phyloP scores from a whole-genome alignment of 2,888 invertebrate genomes.

The Emmelina monodactyla region DNA sequence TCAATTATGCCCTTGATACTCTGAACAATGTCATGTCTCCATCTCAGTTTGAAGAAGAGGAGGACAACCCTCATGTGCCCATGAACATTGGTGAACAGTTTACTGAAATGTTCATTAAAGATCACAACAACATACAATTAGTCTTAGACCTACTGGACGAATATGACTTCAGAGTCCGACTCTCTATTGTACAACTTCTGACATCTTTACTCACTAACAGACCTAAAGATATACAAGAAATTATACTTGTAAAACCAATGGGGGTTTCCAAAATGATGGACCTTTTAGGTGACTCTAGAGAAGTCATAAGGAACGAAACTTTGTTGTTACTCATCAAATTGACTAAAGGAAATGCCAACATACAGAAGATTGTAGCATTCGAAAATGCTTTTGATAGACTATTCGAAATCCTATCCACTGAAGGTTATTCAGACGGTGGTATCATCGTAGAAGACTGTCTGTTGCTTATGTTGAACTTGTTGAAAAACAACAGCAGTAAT shows the following conservation, averaged over 20 bases:
- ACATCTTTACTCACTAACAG: conserved; percentile 87
- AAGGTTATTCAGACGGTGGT: conserved; percentile 93
- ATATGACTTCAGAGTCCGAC: conserved; percentile 92
- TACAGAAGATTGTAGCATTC: conserved; percentile 99
- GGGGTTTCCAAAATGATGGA: conserved; percentile 98
- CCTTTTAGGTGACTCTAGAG: conserved; percentile 89
- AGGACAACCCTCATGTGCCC: conserved; percentile 68
- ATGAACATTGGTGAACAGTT: conserved; percentile 90
- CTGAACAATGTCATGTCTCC: conserved; percentile 89
- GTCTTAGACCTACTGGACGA: conserved; percentile 89
- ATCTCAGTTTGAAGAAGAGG: conserved; percentile 83
- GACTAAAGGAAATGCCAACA: conserved; percentile 93
- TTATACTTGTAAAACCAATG: conserved; percentile 90
- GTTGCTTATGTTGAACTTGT: conserved; percentile 87
- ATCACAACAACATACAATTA: conserved; percentile 81
- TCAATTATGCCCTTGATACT: conserved; percentile 91
- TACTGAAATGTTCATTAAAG: conserved; percentile 96
- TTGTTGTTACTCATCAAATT: conserved; percentile 89
- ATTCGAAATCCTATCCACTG: conserved; percentile 90
- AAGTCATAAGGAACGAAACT: conserved; percentile 95
- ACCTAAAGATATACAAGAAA: conserved; percentile 87
- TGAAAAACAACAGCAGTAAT: conserved; percentile 96
- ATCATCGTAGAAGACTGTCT: conserved; percentile 99
- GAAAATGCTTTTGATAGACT: conserved; percentile 98
- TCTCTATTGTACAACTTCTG: conserved; percentile 88